Conservation (phyloP, 1,140 invertebrate genomes). For the Drosophila kepulauana region DNA sequence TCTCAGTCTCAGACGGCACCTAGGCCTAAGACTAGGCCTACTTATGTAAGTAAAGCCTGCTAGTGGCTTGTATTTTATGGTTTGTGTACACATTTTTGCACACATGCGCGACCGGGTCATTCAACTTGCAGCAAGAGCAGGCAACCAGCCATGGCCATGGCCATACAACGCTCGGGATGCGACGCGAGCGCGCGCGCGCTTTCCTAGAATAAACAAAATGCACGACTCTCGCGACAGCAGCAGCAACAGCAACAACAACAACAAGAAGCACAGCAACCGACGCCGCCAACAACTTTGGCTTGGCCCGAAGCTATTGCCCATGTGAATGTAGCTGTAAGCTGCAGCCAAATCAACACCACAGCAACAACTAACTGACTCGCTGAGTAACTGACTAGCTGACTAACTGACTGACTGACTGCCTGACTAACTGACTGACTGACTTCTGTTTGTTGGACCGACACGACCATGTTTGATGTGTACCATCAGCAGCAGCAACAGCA, state of each 20-base stretch:
- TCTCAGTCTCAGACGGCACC: constrained; percentile 1
- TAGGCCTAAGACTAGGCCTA: constrained; percentile 59
- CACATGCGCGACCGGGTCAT: constrained; percentile 80
- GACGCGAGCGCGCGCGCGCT: constrained; percentile 71
- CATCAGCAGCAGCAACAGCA: constrained; percentile 58
- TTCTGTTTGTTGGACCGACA: constrained; percentile 83
- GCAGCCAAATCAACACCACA: constrained; percentile 67
- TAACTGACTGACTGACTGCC: constrained; percentile 58
- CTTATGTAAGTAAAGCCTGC: constrained; percentile 77
- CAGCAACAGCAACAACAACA: constrained; percentile 32
- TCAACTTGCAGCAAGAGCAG: constrained; percentile 64
- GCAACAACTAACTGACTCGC: constrained; percentile 24
- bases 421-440: constrained; percentile 76
- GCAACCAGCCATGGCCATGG: constrained; percentile 49
- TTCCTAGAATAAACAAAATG: constrained; percentile 83
- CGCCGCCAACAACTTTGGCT: constrained; percentile 74
- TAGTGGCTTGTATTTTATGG: constrained; percentile 81
- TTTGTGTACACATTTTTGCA: constrained; percentile 84
- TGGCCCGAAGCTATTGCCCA: constrained; percentile 44
- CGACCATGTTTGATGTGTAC: constrained; percentile 82
- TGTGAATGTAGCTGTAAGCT: constrained; percentile 50
- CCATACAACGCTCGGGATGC: constrained; percentile 47
- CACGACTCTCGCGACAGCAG: constrained; percentile 71
- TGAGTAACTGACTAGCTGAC: constrained; percentile 62
- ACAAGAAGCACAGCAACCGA: constrained; percentile 31